phyloP scores from a whole-genome alignment of 2,113 vertebrate species.

The Hydrolagus affinis region DNA sequence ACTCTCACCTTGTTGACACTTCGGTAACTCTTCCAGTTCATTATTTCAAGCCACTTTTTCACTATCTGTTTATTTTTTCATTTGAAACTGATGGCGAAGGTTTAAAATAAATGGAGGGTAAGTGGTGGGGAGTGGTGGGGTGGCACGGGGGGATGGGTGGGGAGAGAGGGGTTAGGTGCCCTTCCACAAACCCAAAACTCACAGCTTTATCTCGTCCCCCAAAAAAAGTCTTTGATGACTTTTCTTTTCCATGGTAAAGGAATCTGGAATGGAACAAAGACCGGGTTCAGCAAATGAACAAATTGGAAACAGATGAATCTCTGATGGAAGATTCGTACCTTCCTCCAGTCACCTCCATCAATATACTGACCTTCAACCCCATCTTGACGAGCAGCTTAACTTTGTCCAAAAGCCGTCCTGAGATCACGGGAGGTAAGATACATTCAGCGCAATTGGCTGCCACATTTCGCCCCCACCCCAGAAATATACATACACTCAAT shows the following conservation, averaged over 20 bases:
- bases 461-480: no score
- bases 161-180: neutral
- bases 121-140: neutral
- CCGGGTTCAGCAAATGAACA: neutral
- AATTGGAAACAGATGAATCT: rapidly evolving
- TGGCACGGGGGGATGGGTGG: neutral
- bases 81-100: no score
- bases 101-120: neutral
- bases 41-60: no score
- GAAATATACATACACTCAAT: no score
- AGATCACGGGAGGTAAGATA: neutral
- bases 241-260: neutral
- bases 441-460: neutral
- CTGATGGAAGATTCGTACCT: no score
- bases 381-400: neutral
- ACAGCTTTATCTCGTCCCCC: no score
- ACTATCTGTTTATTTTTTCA: no score
- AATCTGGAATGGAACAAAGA: no score
- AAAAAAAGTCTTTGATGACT: neutral
- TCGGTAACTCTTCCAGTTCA: no score
- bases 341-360: neutral
- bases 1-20: no score
- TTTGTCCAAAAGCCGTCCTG: neutral
- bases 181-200: no score
- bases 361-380: neutral